Evolutionary conservation across 2,113 vertebrate genomes (phyloP), one percentile per base, ranked within the genome.

Genomic region (Lanius collurio): DNA sequence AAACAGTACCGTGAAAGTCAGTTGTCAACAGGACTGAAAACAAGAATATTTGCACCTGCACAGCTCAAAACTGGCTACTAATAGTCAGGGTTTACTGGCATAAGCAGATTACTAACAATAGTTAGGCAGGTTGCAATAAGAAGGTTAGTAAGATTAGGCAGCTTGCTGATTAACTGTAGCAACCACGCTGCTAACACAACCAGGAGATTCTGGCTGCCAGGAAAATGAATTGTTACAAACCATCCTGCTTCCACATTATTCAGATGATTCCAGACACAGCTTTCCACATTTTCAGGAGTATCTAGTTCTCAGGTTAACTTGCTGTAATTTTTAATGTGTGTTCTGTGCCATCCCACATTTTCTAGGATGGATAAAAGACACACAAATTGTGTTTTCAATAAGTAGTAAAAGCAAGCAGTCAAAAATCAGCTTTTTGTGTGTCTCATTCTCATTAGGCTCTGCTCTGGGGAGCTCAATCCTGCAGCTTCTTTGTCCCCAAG

Each of bases 101-200:
- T 70, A 75, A 95, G 80, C 67, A 0, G 50, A 83, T 95, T 88
- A 73, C 94, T 83, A 87, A 90, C 86, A 83, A 86, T n/a, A 80
- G 89, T 79, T 86, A 92, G 91, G 83, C 71, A 92, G 83, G 89
- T 69, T 86, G 59, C 57, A 86, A 10, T 47, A 92, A 92, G 91
- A 75, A 87, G 91, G 79, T 81, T 88, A 93, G 44, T 5, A 24
- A 28, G 86, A 93, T 63, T 80, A 93, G 83, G 83, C 31, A 85
- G 33, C 62, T 56, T 90, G 73, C 79, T 11, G 26, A 70, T 84
- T 59, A 82, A 35, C 33, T 79, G 4, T 21, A 68, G n/a, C 53
- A 77, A 62, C 39, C 53, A 59, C 37, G 21, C 50, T 42, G 4
- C 42, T 26, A 68, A 55, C 52, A 71, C 8, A 59, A 63, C n/a